Evolutionary conservation across 1,140 invertebrate genomes (phyloP).

Genomic region (Eumeta japonica): DNA sequence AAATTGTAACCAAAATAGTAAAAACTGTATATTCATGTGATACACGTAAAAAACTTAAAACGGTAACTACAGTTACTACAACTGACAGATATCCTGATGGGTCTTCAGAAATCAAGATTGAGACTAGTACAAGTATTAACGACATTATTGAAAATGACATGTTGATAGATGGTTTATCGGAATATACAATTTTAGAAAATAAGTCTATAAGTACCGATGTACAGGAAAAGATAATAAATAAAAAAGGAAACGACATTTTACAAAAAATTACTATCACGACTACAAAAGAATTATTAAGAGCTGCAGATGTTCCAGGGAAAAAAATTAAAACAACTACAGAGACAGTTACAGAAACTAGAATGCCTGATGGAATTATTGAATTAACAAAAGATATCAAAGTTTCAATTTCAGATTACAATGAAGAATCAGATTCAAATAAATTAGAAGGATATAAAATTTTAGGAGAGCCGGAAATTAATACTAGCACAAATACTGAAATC

Average conservation of each 20-base stretch:
- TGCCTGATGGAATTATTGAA: constrained; percentile 43
- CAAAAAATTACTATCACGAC: constrained; percentile 47
- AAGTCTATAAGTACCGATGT: constrained; percentile 32
- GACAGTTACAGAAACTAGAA: constrained; percentile 40
- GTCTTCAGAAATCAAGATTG: constrained; percentile 40
- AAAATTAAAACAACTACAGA: constrained; percentile 49
- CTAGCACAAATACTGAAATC: constrained; percentile 24
- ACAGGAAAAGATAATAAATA: constrained; percentile 27
- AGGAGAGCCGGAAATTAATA: constrained; percentile 29
- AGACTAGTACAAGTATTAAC: constrained; percentile 30
- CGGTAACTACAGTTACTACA: constrained; percentile 35
- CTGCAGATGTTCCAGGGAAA: constrained; percentile 30
- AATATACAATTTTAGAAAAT: constrained; percentile 35
- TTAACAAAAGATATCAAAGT: constrained; percentile 49
- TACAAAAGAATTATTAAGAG: constrained; percentile 39
- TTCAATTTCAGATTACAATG: constrained; percentile 34
- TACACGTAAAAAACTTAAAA: constrained; percentile 42
- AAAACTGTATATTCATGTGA: constrained; percentile 44
- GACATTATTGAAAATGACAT: constrained; percentile 30
- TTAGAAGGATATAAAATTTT: constrained; percentile 29
- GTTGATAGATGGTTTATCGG: constrained; percentile 27
- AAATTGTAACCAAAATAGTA: constrained; percentile 30
- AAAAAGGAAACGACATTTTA: constrained; percentile 36
- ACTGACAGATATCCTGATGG: constrained; percentile 52
- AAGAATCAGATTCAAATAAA: too few relatives aligned